These are phyloP conservation scores for Streptopelia turtur DNA, from an alignment of 2,797 vertebrate genomes.

Conservation along the genomic window DNA sequence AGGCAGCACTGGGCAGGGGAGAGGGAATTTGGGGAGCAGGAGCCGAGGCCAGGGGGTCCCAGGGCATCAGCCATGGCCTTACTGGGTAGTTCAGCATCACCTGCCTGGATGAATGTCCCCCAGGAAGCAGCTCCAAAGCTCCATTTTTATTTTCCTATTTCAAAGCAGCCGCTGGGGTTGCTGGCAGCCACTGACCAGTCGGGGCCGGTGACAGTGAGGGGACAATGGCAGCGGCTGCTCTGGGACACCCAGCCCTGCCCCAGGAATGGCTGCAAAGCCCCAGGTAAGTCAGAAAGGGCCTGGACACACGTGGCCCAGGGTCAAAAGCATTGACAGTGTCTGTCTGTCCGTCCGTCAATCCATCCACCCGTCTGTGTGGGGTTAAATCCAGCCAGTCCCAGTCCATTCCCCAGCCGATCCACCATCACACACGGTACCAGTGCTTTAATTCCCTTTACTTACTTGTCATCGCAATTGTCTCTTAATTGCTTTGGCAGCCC, in stretches of 20 bases:
- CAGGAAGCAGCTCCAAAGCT: background rate
- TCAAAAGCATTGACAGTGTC: background rate
- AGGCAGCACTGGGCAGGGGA: background rate
- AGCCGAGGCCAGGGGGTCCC: accelerated
- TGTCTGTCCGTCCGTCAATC: background rate
- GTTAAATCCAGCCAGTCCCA: background rate
- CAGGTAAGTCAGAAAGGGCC: background rate
- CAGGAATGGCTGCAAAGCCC: background rate
- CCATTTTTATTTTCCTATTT: background rate
- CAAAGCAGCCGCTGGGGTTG: background rate
- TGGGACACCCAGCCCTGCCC: background rate
- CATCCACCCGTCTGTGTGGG: background rate
- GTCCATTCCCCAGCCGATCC: background rate
- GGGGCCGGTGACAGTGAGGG: accelerated
- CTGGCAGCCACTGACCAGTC: background rate
- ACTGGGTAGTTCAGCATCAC: accelerated
- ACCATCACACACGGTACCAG: background rate
- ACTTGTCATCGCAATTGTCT: constrained; percentile 54
- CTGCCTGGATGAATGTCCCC: accelerated
- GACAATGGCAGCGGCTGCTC: background rate
- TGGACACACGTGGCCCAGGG: accelerated
- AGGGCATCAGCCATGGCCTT: accelerated
- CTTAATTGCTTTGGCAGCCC: constrained; percentile 56
- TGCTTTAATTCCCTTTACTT: constrained; percentile 46
- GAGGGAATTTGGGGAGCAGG: background rate